A percentile compares a stretch with the other conserved stretches of the same genome.
phyloP scores from a whole-genome alignment of 2,888 invertebrate genomes.

The Congeria kusceri region DNA sequence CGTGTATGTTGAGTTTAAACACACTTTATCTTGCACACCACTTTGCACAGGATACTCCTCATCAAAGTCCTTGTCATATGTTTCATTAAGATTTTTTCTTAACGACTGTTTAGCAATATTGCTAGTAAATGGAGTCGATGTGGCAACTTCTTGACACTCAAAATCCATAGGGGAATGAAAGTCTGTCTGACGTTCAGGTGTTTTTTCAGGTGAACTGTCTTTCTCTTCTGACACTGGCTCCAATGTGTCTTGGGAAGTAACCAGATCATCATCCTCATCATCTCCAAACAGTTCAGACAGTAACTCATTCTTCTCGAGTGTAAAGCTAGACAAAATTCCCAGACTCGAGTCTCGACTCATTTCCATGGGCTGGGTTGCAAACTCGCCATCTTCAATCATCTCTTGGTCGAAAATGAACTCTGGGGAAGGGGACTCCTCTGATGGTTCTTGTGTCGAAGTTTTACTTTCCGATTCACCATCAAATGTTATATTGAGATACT shows the following conservation, averaged over 20 bases:
- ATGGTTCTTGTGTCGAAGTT: slow-evolving; percentile 56
- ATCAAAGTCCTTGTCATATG: slow-evolving; percentile 57
- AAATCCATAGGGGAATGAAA: slow-evolving; percentile 61
- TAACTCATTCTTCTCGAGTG: slow-evolving; percentile 56
- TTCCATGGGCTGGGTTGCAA: slow-evolving; percentile 52
- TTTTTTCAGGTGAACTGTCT: slow-evolving; percentile 29
- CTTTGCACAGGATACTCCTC: slow-evolving; percentile 20
- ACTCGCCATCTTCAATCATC: slow-evolving; percentile 65
- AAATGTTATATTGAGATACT: slow-evolving; percentile 71
- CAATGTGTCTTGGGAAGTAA: slow-evolving; percentile 55
- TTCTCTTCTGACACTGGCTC: slow-evolving; percentile 57
- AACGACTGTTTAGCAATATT: slow-evolving; percentile 35
- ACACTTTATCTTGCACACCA: slow-evolving; percentile 31
- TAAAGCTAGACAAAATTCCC: slow-evolving; percentile 62
- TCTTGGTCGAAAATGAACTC: slow-evolving; percentile 65
- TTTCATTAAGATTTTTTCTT: slow-evolving; percentile 61
- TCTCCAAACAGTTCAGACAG: slow-evolving; percentile 61
- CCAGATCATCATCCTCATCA: slow-evolving; percentile 44
- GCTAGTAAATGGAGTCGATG: slow-evolving; percentile 69
- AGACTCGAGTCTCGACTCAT: slow-evolving; percentile 68
- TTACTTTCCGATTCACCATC: slow-evolving; percentile 65
- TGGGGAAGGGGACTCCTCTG: slow-evolving; percentile 60
- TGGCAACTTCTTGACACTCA: slow-evolving; percentile 60
- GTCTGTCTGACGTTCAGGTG: slow-evolving; percentile 58
- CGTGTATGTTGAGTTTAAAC: slow-evolving; percentile 50